phyloP scores from a whole-genome alignment of 2,797 vertebrate genomes.

The Allobates femoralis region DNA sequence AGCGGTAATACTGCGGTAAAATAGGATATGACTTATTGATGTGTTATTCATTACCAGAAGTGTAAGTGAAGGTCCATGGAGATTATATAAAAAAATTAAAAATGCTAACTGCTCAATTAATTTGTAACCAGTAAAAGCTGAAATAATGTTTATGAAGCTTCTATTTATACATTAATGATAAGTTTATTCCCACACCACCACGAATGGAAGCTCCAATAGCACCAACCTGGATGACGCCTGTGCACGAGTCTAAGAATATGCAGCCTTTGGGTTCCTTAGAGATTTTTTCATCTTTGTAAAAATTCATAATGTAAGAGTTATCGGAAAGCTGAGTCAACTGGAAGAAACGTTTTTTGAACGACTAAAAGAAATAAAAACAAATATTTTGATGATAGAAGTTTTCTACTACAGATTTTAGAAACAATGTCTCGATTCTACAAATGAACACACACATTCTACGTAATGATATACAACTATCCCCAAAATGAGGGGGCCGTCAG shows the following conservation, averaged over 20 bases:
- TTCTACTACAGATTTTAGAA: background rate
- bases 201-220: background rate
- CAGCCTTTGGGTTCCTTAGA: slow-evolving; percentile 99
- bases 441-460: slow-evolving; percentile 25
- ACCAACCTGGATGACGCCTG: slow-evolving; percentile 93
- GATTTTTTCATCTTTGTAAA: slow-evolving; percentile 99
- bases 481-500: background rate
- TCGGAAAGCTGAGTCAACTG: slow-evolving; percentile 96
- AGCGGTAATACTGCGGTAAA: background rate
- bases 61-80: background rate
- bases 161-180: slow-evolving; percentile 17
- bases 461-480: slow-evolving; percentile 48
- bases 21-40: background rate
- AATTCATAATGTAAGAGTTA: slow-evolving; percentile 99
- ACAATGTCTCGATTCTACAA: background rate
- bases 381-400: background rate
- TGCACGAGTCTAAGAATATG: slow-evolving; percentile 98
- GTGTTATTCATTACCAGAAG: background rate
- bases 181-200: background rate
- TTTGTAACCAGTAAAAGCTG: background rate
- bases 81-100: background rate
- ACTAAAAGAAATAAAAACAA: slow-evolving; percentile 76
- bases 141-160: background rate
- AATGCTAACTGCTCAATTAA: background rate
- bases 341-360: slow-evolving; percentile 97